These are phyloP conservation scores for Brachionus angularis DNA, from an alignment of 1,140 invertebrate genomes.

Conservation along the genomic window DNA sequence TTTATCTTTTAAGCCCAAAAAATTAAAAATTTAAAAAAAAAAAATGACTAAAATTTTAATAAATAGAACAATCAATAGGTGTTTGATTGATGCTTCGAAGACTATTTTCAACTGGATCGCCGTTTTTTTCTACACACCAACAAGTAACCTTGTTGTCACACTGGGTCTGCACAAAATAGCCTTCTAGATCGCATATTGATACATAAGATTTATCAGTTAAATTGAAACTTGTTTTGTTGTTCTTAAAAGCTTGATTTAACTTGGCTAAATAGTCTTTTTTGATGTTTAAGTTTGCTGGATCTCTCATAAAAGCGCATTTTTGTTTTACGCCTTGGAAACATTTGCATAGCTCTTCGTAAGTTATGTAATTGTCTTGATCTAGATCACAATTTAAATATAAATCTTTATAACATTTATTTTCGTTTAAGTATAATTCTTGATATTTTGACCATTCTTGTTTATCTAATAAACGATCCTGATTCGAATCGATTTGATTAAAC, in stretches of 20 bases:
- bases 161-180: slow-evolving; percentile 19
- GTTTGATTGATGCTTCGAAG: slow-evolving; percentile 13
- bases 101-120: neutral
- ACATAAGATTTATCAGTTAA: neutral
- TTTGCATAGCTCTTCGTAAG: slow-evolving; percentile 9
- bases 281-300: neutral
- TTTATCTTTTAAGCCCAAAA: too few species aligned
- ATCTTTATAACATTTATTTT: neutral
- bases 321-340: slow-evolving; percentile 10
- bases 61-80: slow-evolving; percentile 24
- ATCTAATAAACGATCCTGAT: slow-evolving; percentile 5
- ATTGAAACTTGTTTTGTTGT: neutral
- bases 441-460: slow-evolving; percentile 2
- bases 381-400: neutral
- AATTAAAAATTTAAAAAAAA: slow-evolving; percentile 5
- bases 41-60: slow-evolving; percentile 32
- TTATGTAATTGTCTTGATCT: neutral
- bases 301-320: neutral
- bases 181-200: slow-evolving; percentile 18
- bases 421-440: too few species aligned
- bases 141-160: slow-evolving; percentile 28
- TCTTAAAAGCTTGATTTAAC: neutral
- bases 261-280: neutral
- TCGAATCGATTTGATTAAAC: slow-evolving; percentile 10
- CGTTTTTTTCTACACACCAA: slow-evolving; percentile 37